These are phyloP conservation scores for Stegodyphus mimosarum DNA, from an alignment of 1,140 invertebrate genomes.

Conservation along the genomic window DNA sequence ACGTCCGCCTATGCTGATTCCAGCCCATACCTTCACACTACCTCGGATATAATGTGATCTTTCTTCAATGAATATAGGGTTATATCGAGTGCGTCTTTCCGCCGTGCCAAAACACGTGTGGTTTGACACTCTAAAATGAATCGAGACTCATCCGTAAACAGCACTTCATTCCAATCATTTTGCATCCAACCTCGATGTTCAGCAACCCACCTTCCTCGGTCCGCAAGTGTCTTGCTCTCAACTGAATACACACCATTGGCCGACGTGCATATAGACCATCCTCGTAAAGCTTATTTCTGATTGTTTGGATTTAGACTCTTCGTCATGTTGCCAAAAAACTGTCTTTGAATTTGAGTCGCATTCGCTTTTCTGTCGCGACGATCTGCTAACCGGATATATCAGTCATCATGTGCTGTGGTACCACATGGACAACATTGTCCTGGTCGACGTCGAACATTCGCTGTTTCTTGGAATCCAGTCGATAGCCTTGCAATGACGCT, in stretches of 20 bases:
- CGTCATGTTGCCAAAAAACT: not conserved
- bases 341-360: not conserved
- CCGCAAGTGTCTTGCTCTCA: not conserved
- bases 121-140: not conserved
- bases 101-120: no score
- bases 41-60: no score
- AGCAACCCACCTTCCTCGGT: not conserved
- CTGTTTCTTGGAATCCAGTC: not conserved
- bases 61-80: no score
- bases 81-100: no score
- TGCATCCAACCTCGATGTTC: not conserved
- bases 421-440: not conserved
- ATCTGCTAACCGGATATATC: not conserved
- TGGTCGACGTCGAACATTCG: not conserved
- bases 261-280: not conserved
- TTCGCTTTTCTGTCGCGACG: not conserved
- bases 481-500: not conserved
- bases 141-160: not conserved
- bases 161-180: not conserved
- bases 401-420: not conserved
- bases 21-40: not conserved
- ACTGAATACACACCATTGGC: not conserved
- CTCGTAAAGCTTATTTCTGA: not conserved
- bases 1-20: not conserved
- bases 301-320: not conserved